Conservation (phyloP, 2,113 vertebrate species). For the Girardinichthys multiradiatus region DNA sequence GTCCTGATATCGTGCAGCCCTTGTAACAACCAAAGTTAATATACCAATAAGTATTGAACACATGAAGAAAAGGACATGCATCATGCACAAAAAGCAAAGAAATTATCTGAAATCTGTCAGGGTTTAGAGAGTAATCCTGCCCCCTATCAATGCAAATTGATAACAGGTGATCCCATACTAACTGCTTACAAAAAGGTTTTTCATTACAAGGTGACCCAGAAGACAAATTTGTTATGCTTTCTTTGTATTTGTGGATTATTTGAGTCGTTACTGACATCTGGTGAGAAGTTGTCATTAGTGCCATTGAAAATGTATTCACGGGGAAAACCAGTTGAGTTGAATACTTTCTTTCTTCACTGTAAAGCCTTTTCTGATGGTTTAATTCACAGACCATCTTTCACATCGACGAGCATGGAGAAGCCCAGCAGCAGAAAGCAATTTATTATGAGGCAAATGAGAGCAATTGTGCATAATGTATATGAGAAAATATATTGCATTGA, state of each 20-base stretch:
- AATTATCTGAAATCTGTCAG: too few species aligned
- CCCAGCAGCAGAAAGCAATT: conserved; percentile 33
- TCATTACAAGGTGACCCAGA: too few species aligned
- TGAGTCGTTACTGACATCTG: neutral
- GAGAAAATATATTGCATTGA: conserved; percentile 27
- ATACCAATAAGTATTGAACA: neutral
- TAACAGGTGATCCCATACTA: too few species aligned
- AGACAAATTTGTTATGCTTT: too few species aligned
- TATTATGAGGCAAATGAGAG: conserved; percentile 31
- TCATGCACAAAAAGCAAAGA: neutral
- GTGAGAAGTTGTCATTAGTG: neutral
- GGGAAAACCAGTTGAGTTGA: neutral
- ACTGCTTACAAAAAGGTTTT: too few species aligned
- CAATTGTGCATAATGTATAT: conserved; percentile 46
- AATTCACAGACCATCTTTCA: conserved; percentile 10
- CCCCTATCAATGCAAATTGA: neutral
- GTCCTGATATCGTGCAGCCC: neutral
- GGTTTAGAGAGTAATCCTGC: neutral
- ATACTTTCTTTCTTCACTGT: too few species aligned
- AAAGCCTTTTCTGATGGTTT: conserved; percentile 9
- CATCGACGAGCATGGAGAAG: neutral
- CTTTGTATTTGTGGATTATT: neutral
- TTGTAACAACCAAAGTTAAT: neutral
- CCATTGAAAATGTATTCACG: neutral
- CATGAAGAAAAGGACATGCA: neutral